A percentile compares a stretch with the other conserved stretches of the same genome.
phyloP scores from a whole-genome alignment of 1,140 invertebrate genomes.

The Brachionus rubens region DNA sequence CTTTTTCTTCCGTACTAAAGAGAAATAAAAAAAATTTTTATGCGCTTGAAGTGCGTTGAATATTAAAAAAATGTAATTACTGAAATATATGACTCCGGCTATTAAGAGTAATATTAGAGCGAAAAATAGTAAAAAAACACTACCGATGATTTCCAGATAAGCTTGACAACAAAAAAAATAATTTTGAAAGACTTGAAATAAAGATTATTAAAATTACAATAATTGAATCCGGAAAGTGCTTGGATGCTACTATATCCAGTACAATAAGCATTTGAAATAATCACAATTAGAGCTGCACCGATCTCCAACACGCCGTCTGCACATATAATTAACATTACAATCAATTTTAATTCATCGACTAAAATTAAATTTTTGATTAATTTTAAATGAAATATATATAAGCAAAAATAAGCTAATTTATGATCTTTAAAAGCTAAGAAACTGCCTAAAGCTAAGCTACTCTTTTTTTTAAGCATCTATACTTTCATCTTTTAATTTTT shows the following conservation, averaged over 20 bases:
- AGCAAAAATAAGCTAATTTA: too few species aligned
- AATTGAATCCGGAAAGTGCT: conserved; percentile 11
- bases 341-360: conserved; percentile 5
- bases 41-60: background rate
- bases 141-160: conserved; percentile 42
- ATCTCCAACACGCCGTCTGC: conserved; percentile 13
- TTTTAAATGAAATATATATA: too few species aligned
- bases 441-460: too few species aligned
- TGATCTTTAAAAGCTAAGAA: too few species aligned
- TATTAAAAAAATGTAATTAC: background rate
- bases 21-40: background rate
- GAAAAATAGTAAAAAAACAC: conserved; percentile 33
- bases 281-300: background rate
- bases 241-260: conserved; percentile 8
- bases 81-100: background rate
- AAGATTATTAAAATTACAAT: conserved; percentile 11
- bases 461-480: too few species aligned
- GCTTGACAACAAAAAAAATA: background rate
- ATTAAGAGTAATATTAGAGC: conserved; percentile 6
- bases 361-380: background rate
- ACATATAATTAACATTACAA: background rate
- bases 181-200: background rate
- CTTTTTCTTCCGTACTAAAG: conserved; percentile 29
- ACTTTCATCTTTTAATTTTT: too few species aligned
- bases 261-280: conserved; percentile 33